Base-by-base conservation (phyloP, 2,113 vertebrate genomes). In the Puntigrus tetrazona region DNA sequence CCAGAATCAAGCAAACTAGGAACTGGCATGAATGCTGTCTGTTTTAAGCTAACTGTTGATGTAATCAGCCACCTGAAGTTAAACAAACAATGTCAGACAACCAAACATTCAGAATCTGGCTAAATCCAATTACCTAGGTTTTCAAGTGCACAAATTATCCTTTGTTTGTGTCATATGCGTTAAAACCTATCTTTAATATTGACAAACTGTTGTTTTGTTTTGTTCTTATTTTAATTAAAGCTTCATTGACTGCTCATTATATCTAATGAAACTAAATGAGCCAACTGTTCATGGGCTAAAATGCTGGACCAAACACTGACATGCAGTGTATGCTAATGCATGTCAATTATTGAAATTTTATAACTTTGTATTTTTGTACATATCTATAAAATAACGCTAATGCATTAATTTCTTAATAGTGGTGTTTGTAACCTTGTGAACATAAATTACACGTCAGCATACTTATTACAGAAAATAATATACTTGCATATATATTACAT, bases 1-100 rank as follows among this genome's bases (percentile, higher is more conserved):
- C 63, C 82, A 87, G 85, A 91, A 91, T 92, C 85, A 92, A 88
- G 86, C 89, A 85, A 89, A 89, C 88, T 78, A 89, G 75, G 77
- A 89, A 86, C 76, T 55, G 80, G 84, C 84, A 88, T 22, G 47
- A 50, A 50, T 13, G 4, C 47, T 50, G 47, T 50, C 47, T 50
- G 14, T 50, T 50, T 50, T 50, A 50, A 50, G 47, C 47, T 50
- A 50, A 18, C 47, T 50, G 52, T 55, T 55, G 52, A 55, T 55
- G 52, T 55, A 20, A 55, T 55, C 7, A 55, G 52, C 52, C 52
- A 55, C 52, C 52, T 55, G 1, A 55, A 22, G 52, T 55, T 55
- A 22, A 55, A 55, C 52, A 55, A 55, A 55, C 52, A 84, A n/a
- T 89, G 92, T 65, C 7, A 65, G 61, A 65, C 65, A 31, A 69